phyloP scores from a whole-genome alignment of 53 echinoderm and acorn worm species.

The Paelopatides confundens region DNA sequence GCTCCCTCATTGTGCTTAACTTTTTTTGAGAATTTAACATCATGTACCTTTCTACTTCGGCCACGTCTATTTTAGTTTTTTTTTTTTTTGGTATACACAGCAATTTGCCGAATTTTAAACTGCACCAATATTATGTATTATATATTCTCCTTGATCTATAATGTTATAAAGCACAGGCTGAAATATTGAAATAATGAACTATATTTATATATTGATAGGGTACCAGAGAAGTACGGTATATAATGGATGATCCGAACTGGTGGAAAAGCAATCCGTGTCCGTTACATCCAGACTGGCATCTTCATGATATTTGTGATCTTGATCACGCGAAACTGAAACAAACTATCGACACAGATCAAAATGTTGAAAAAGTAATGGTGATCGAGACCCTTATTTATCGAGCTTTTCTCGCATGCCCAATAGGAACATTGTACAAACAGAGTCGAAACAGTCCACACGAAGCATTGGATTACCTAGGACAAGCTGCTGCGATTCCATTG shows the following conservation, averaged over 20 bases:
- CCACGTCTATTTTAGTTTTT: too few relatives aligned
- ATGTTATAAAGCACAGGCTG: too few relatives aligned
- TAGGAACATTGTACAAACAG: not conserved
- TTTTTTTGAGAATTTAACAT: too few relatives aligned
- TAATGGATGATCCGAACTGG: not conserved
- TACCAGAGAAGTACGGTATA: too few relatives aligned
- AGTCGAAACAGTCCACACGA: not conserved
- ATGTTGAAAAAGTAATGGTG: not conserved
- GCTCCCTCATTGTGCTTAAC: too few relatives aligned
- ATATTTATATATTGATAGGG: too few relatives aligned
- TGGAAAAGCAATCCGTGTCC: slow-evolving; percentile 5
- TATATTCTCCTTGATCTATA: too few relatives aligned
- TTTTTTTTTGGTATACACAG: too few relatives aligned
- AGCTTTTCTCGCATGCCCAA: slow-evolving; percentile 15
- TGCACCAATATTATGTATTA: too few relatives aligned
- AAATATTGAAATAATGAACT: too few relatives aligned
- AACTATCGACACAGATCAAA: slow-evolving; percentile 21
- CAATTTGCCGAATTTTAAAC: too few relatives aligned
- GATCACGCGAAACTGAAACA: slow-evolving; percentile 9
- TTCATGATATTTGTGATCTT: not conserved
- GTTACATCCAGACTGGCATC: not conserved
- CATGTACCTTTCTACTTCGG: too few relatives aligned
- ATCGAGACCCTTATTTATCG: slow-evolving; percentile 17
- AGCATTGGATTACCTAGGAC: not conserved
- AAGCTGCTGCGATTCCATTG: not conserved